Base-by-base conservation (phyloP, 1,140 invertebrate species). In the Monomorium pharaonis region DNA sequence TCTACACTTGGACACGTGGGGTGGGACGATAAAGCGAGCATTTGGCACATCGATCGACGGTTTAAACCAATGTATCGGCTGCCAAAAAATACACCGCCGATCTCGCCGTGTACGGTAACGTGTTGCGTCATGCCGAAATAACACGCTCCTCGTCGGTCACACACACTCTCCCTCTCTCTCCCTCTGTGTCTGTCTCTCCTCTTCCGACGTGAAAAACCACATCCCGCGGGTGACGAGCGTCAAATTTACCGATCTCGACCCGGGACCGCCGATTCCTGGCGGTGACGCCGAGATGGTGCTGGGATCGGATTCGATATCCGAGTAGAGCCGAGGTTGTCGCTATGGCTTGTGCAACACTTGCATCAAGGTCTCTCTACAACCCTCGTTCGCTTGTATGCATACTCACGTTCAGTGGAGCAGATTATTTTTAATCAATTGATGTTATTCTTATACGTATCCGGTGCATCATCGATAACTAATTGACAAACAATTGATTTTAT, bases 271-370 rank as follows among this genome's bases (percentile, higher is more conserved):
- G 88, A 88, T 90, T 92, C 91, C 47, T 83, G 54, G 47, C 21
- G 10, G 67, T 58, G 69, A 76, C 89, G 63, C 88, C 87, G 88
- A 92, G 92, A 93, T 92, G 92, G 92, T 91, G 92, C 90, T 91
- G 75, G 37, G 69, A 49, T 89, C 89, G 84, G 63, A 78, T 67
- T 63, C 30, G 58, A 85, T 75, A 75, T 62, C 67, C 75, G 24
- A 85, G 74, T 49, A 14, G 42, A 16, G 76, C 1, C 67, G 42
- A 33, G 78, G 60, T 24, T 56, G 37, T 56, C 37, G 12, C 37
- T 81, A 51, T n/a, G 37, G 2, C 24, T 81, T 30, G 14, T 33
- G n/a, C 27, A 72, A 58, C 14, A 47, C 16, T 69, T 62, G 21
- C 16, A 30, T 44, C n/a, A n/a, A 21, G 33, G n/a, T 47, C n/a